Percentiles rank a stretch among this genome's conserved stretches.
Evolutionary conservation across 2,888 invertebrate genomes (phyloP).

Genomic region (Torymus auratus): DNA sequence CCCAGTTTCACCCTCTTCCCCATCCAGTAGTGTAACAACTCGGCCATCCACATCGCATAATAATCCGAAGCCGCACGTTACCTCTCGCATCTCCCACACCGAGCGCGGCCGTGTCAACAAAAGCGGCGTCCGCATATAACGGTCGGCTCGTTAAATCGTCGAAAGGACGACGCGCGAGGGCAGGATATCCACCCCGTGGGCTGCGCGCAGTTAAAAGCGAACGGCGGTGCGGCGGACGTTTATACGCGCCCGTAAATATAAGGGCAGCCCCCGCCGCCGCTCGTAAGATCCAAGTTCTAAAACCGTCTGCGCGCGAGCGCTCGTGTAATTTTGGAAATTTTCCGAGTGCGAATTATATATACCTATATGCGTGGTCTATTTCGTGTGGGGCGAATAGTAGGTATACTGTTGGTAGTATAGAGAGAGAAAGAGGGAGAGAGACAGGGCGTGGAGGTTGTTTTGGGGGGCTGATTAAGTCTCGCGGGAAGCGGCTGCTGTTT

Average conservation of each 20-base stretch:
- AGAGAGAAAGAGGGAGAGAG: too few relatives aligned
- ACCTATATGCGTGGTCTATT: too few relatives aligned
- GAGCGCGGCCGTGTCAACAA: conserved; percentile 68
- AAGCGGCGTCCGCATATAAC: conserved; percentile 62
- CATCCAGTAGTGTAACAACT: too few relatives aligned
- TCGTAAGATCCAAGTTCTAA: conserved; percentile 60
- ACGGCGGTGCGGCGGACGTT: conserved; percentile 66
- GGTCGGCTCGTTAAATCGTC: conserved; percentile 70
- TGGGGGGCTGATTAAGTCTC: too few relatives aligned
- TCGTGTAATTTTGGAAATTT: conserved; percentile 11
- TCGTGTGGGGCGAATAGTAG: too few relatives aligned
- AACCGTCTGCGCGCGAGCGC: not conserved
- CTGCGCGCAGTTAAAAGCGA: conserved; percentile 33
- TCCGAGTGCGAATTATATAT: not conserved
- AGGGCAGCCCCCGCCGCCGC: conserved; percentile 59
- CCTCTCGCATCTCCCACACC: too few relatives aligned
- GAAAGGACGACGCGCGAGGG: conserved; percentile 36
- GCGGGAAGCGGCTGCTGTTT: too few relatives aligned
- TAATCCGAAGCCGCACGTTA: too few relatives aligned
- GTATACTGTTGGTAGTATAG: too few relatives aligned
- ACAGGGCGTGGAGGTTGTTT: too few relatives aligned
- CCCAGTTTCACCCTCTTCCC: too few relatives aligned
- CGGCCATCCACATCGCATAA: too few relatives aligned
- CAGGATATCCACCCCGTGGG: conserved; percentile 18
- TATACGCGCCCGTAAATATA: conserved; percentile 72